phyloP scores from a whole-genome alignment of 2,888 invertebrate species.

The Meteorus cinctellus region DNA sequence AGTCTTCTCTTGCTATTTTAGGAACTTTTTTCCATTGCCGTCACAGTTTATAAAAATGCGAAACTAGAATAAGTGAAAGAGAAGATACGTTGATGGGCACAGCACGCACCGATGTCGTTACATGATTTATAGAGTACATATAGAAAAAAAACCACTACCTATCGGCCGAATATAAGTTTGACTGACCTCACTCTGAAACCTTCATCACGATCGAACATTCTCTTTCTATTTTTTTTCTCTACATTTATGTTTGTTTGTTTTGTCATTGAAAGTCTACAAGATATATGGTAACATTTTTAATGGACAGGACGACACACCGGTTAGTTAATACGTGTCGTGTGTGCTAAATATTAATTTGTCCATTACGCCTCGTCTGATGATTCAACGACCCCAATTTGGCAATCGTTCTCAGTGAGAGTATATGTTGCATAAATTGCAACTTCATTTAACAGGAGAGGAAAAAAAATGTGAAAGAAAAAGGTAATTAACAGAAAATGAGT shows the following conservation, averaged over 20 bases:
- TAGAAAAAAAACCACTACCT: background rate
- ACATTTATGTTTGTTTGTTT: background rate
- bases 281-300: slow-evolving; percentile 5
- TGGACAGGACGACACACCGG: background rate
- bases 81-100: background rate
- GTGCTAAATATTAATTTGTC: slow-evolving; percentile 36
- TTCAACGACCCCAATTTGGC: slow-evolving; percentile 1
- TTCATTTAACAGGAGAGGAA: background rate
- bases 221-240: background rate
- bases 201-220: slow-evolving; percentile 30
- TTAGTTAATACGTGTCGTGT: slow-evolving; percentile 25
- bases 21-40: background rate
- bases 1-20: background rate
- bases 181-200: slow-evolving; percentile 13
- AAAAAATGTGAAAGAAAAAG: background rate
- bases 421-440: slow-evolving; percentile 5
- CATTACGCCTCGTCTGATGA: background rate
- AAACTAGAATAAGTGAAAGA: slow-evolving; percentile 28
- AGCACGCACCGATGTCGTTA: slow-evolving; percentile 23
- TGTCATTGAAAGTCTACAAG: slow-evolving; percentile 23
- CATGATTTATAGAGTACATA: background rate
- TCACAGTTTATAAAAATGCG: background rate
- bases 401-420: background rate
- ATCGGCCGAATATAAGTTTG: background rate
- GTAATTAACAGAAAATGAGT: slow-evolving; percentile 25